Evolutionary conservation across 2,888 invertebrate species (phyloP).

Genomic region (Nysson spinosus): DNA sequence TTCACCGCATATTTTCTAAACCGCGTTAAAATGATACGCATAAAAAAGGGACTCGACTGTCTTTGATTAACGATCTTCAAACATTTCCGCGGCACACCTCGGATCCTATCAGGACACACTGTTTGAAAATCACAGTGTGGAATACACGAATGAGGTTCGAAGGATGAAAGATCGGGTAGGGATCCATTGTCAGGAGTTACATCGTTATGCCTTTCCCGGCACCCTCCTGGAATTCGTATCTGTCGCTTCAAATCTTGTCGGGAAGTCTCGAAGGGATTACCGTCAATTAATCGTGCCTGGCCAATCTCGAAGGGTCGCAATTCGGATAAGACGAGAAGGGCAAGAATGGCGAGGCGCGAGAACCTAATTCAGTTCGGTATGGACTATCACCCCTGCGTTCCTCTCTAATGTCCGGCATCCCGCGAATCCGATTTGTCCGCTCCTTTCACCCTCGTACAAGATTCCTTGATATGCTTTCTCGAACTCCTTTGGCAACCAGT

Average conservation of each 20-base stretch:
- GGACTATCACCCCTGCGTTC: slow-evolving; percentile 30
- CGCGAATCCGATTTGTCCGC: slow-evolving; percentile 70
- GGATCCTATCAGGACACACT: too few species aligned
- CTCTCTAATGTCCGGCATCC: slow-evolving; percentile 60
- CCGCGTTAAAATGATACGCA: too few species aligned
- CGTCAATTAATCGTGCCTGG: slow-evolving; percentile 74
- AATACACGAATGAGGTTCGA: slow-evolving; percentile 27
- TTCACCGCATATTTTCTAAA: too few species aligned
- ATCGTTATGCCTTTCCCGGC: slow-evolving; percentile 51
- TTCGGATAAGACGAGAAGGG: slow-evolving; percentile 42
- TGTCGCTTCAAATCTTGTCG: slow-evolving; percentile 72
- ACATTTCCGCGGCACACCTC: too few species aligned
- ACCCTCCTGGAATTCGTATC: slow-evolving; percentile 63
- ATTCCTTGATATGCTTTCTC: slow-evolving; percentile 15
- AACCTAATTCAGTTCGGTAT: slow-evolving; percentile 63
- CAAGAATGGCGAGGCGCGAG: slow-evolving; percentile 46
- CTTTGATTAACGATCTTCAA: too few species aligned
- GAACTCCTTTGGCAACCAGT: neutral
- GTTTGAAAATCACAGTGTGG: slow-evolving; percentile 30
- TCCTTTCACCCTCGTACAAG: slow-evolving; percentile 57
- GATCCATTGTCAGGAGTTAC: slow-evolving; percentile 28
- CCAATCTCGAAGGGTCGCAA: slow-evolving; percentile 67
- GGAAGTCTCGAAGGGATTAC: slow-evolving; percentile 67
- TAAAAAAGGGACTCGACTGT: too few species aligned
- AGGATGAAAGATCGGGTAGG: slow-evolving; percentile 17